Evolutionary conservation across 2,113 vertebrate genomes (phyloP).

Genomic region (Percina caprodes): DNA sequence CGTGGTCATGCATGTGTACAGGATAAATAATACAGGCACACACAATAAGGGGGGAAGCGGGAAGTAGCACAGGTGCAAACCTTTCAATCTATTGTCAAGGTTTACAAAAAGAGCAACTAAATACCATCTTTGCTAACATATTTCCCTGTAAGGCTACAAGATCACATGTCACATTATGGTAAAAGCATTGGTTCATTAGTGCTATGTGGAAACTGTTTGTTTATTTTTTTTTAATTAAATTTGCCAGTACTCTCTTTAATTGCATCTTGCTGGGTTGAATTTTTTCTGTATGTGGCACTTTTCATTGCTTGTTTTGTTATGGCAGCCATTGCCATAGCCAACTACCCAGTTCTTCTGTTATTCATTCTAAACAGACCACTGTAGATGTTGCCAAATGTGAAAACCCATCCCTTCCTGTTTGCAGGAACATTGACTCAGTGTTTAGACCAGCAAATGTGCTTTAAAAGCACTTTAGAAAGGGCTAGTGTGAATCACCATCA

Average conservation of each 20-base stretch:
- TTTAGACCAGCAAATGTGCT: neutral
- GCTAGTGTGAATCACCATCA: neutral
- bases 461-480: neutral
- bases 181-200: neutral
- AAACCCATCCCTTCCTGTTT: conserved; percentile 26
- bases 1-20: neutral
- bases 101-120: neutral
- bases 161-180: neutral
- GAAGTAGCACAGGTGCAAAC: too few relatives aligned
- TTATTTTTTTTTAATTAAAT: neutral
- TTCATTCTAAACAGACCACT: neutral
- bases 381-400: neutral
- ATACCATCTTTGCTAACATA: neutral
- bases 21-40: neutral
- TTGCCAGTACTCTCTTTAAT: neutral
- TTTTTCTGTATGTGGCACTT: neutral
- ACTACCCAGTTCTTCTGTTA: conserved; percentile 3
- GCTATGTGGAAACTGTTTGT: neutral
- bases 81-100: neutral
- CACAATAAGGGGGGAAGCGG: neutral
- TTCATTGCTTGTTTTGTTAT: neutral
- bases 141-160: neutral
- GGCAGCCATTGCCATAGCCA: neutral
- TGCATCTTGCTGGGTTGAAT: neutral
- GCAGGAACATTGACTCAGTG: neutral